Evolutionary conservation across 2,797 vertebrate genomes (phyloP), one percentile per base, ranked within the genome.

Genomic region (Neopelma chrysocephalum): DNA sequence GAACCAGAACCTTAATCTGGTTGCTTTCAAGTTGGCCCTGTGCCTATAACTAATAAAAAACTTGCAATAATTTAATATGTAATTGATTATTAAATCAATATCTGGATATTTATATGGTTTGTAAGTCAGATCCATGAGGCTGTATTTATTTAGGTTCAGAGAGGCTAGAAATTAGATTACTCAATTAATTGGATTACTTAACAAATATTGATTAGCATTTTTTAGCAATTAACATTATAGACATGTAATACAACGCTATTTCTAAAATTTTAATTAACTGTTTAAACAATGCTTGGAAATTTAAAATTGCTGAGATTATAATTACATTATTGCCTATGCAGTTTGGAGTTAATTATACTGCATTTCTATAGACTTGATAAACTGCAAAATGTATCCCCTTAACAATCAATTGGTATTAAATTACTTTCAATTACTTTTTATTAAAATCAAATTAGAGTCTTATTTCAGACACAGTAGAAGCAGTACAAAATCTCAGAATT

Each of bases 361-460:
- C 77, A 94, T 97, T 97, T 97, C 95, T 97, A 95, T 94, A 97
- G 96, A 96, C 97, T 95, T 96, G 96, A 96, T 95, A 97, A 98
- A 97, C 91, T 95, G 89, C 93, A 95, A 95, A 97, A 96, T 96
- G 95, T 93, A 97, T 95, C 92, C 96, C 60, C 81, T 97, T 97
- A 98, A 97, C 96, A 97, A 98, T 98, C 97, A 97, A 96, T 97
- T 47, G 82, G 68, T 96, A 95, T 97, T 97, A 97, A 98, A 98
- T 98, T 97, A 96, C 86, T 95, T 97, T 90, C 94, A 97, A 95
- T 98, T 98, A 97, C 89, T 94, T 98, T 98, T 97, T 96, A 97
- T 97, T 98, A 97, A 98, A 97, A 96, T 80, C 83, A 95, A 96
- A 97, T 98, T 97, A 97, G 87, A 94, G 89, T 95, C 94, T 97